Percentiles rank a stretch among this genome's conserved stretches.
phyloP scores from a whole-genome alignment of 2,888 invertebrate genomes.

The Eucriotettix oculatus region DNA sequence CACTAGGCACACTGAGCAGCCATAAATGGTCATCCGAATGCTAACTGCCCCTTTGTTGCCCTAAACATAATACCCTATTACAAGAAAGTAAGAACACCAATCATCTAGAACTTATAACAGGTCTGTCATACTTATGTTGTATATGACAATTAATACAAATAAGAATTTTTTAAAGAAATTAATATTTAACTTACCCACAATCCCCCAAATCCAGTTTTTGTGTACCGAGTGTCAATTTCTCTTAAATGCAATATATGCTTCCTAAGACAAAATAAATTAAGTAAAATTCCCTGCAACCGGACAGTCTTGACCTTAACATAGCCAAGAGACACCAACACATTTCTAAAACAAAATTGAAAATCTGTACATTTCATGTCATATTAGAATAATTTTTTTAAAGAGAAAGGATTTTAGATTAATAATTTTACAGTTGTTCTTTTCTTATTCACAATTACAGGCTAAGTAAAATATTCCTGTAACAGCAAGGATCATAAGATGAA shows the following conservation, averaged over 20 bases:
- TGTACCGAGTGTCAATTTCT: constrained; percentile 73
- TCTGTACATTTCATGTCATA: neutral
- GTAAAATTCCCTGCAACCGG: constrained; percentile 66
- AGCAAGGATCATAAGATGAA: too few relatives aligned
- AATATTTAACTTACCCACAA: constrained; percentile 60
- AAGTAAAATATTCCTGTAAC: too few relatives aligned
- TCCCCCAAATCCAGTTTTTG: constrained; percentile 79
- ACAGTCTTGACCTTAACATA: constrained; percentile 67
- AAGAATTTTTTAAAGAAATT: too few relatives aligned
- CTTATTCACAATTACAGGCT: too few relatives aligned
- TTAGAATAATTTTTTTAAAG: too few relatives aligned
- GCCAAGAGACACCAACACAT: constrained; percentile 45
- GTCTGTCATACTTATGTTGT: too few relatives aligned
- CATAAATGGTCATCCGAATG: constrained; percentile 70
- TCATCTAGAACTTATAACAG: too few relatives aligned
- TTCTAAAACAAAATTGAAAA: constrained; percentile 26
- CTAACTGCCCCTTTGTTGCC: constrained; percentile 93
- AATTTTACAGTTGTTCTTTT: neutral
- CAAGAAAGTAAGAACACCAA: neutral
- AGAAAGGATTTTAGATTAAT: neutral
- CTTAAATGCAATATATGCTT: constrained; percentile 66
- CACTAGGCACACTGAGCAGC: constrained; percentile 73
- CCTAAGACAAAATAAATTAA: constrained; percentile 60
- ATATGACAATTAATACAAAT: too few relatives aligned
- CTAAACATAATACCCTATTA: constrained; percentile 28